These are phyloP conservation scores for Polypterus senegalus DNA, from an alignment of 2,113 vertebrate genomes.

Conservation along the genomic window DNA sequence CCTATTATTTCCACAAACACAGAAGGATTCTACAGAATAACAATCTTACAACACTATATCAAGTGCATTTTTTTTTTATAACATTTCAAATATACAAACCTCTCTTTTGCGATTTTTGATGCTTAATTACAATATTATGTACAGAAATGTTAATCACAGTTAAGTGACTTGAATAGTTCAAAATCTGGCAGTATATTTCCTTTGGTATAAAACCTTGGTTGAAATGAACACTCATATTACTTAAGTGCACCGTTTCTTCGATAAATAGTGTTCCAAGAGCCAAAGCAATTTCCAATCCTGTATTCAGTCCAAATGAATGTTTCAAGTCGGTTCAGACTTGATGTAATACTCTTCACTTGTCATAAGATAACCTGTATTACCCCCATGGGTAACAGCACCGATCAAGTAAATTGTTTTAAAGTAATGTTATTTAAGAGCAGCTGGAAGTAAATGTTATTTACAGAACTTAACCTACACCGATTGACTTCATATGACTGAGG, in stretches of 20 bases:
- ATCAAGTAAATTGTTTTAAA: no score
- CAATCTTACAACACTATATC: slow-evolving; percentile 94
- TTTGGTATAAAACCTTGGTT: slow-evolving; percentile 81
- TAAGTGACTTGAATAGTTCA: slow-evolving; percentile 73
- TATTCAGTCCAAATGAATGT: slow-evolving; percentile 1
- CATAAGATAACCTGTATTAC: no score
- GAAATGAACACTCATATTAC: slow-evolving; percentile 24
- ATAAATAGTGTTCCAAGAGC: neutral
- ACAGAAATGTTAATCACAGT: slow-evolving; percentile 85
- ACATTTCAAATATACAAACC: slow-evolving; percentile 93
- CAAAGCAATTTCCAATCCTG: no score
- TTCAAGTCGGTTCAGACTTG: neutral
- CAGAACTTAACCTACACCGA: no score
- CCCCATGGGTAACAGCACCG: no score
- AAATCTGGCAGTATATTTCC: slow-evolving; percentile 73
- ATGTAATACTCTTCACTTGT: neutral
- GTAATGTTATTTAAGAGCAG: no score
- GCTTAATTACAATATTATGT: slow-evolving; percentile 75
- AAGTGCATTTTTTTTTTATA: slow-evolving; percentile 91
- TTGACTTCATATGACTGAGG: no score
- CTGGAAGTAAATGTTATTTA: no score
- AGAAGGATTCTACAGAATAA: slow-evolving; percentile 82
- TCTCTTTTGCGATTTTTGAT: slow-evolving; percentile 51
- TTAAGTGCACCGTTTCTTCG: slow-evolving; percentile 46
- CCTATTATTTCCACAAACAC: slow-evolving; percentile 84